These are phyloP conservation scores for Monodelphis domestica DNA, from an alignment of 2,797 vertebrate species.

Conservation along the genomic window DNA sequence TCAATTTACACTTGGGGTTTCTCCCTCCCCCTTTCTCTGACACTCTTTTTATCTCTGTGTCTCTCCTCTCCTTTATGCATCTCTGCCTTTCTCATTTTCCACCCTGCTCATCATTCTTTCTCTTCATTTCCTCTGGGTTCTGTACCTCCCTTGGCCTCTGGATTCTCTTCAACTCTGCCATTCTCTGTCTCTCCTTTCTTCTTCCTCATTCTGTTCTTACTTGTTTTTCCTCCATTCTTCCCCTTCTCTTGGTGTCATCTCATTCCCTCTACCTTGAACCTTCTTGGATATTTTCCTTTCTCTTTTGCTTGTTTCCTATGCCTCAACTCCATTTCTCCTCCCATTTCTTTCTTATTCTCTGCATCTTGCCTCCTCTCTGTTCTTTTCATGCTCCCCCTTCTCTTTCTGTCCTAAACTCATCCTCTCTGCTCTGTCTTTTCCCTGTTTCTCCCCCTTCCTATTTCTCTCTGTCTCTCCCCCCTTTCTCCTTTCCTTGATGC, in stretches of 20 bases:
- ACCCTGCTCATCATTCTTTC: background rate
- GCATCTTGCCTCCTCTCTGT: background rate
- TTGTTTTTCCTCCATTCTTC: background rate
- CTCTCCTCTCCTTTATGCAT: background rate
- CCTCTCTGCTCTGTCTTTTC: too few relatives aligned
- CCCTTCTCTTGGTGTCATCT: background rate
- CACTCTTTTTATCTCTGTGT: too few relatives aligned
- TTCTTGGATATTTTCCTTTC: background rate
- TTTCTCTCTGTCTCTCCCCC: too few relatives aligned
- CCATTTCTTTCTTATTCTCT: background rate
- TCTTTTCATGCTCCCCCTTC: too few relatives aligned
- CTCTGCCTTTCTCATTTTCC: background rate
- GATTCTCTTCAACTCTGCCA: background rate
- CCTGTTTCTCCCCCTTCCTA: too few relatives aligned
- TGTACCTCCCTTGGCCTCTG: background rate
- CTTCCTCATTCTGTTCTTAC: background rate
- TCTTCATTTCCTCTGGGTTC: background rate
- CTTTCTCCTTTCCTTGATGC: background rate
- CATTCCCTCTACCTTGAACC: background rate
- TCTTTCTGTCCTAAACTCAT: too few relatives aligned
- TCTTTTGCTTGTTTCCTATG: background rate
- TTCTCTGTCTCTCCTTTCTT: background rate
- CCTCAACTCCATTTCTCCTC: background rate
- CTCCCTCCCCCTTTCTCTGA: too few relatives aligned
- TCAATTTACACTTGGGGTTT: too few relatives aligned